A percentile compares a stretch with the other conserved stretches of the same genome.
Conservation (phyloP, 2,888 invertebrate genomes). For the Agrotis segetum region DNA sequence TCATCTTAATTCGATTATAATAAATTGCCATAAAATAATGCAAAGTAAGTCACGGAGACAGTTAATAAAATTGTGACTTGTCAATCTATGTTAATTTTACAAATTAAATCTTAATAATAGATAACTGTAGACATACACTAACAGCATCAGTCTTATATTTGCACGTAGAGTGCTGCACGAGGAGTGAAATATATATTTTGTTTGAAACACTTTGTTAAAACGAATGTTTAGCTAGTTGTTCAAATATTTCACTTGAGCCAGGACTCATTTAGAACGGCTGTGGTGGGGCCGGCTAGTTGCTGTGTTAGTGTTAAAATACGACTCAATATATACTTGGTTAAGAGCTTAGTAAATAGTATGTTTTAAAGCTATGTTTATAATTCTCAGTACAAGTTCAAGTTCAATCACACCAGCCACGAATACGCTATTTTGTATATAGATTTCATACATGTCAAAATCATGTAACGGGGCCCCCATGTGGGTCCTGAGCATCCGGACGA, state of each 20-base stretch:
- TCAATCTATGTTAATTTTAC: too few relatives aligned
- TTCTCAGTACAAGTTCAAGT: background rate
- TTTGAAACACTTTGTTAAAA: constrained; percentile 29
- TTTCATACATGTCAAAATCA: background rate
- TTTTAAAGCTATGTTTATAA: background rate
- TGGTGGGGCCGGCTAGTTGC: constrained; percentile 18
- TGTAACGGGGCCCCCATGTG: too few relatives aligned
- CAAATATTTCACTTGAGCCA: constrained; percentile 49
- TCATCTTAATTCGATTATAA: too few relatives aligned
- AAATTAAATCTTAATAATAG: too few relatives aligned
- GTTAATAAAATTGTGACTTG: too few relatives aligned
- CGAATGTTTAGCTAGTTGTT: constrained; percentile 49
- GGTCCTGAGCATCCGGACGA: too few relatives aligned
- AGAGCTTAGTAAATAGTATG: background rate
- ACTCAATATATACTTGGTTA: background rate
- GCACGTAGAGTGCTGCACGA: background rate
- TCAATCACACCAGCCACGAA: background rate
- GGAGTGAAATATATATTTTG: background rate
- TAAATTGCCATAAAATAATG: too few relatives aligned
- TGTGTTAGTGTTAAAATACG: background rate
- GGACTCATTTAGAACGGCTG: constrained; percentile 38
- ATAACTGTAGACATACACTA: background rate
- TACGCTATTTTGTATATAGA: background rate
- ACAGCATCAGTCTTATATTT: background rate
- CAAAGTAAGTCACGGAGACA: too few relatives aligned